Evolutionary conservation across 2,797 vertebrate species (phyloP), one percentile per base, ranked within the genome.

Genomic region (Otolemur crassicaudatus): DNA sequence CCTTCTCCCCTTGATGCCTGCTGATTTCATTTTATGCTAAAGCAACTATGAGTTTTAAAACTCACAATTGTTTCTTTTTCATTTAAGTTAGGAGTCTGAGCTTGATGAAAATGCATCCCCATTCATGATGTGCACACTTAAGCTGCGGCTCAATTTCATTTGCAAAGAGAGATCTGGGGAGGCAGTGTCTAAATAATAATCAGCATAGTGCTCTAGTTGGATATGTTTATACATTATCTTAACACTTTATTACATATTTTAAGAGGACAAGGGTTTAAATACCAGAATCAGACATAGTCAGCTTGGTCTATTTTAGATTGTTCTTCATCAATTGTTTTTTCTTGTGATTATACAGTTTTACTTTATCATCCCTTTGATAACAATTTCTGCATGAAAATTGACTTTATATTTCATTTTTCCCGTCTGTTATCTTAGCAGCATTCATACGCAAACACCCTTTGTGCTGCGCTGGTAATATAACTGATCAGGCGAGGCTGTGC

Each of bases 311-410:
- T 97, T 98, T 96, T 67, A 77, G 96, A 97, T 95, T 97, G 92
- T 72, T 97, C 97, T 98, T 97, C 97, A 98, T 98, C 98, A 98
- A 96, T 98, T 98, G 98, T 98, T 98, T 98, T 98, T 97, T 94
- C 96, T 97, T 95, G 93, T 0, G 83, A 98, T 98, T 98, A 98
- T 97, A 97, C 97, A 96, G 93, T 98, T 99, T 98, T 98, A 98
- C 96, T 98, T 98, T 98, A 98, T 98, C 98, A 98, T 99, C 81
- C 99, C 98, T 98, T 98, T 98, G 98, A 98, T 98, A 98, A 98
- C 98, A 98, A 98, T 99, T 98, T 96, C 98, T 98, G 98, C 97
- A 98, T 98, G 98, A 99, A 99, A 98, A 97, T 97, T 98, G 98
- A 98, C 98, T 99, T 98, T 98, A 97, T 98, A 98, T 99, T 98